Percentiles rank a stretch among this genome's conserved stretches.
phyloP scores from a whole-genome alignment of 1,140 invertebrate genomes.

The Araneus ventricosus region DNA sequence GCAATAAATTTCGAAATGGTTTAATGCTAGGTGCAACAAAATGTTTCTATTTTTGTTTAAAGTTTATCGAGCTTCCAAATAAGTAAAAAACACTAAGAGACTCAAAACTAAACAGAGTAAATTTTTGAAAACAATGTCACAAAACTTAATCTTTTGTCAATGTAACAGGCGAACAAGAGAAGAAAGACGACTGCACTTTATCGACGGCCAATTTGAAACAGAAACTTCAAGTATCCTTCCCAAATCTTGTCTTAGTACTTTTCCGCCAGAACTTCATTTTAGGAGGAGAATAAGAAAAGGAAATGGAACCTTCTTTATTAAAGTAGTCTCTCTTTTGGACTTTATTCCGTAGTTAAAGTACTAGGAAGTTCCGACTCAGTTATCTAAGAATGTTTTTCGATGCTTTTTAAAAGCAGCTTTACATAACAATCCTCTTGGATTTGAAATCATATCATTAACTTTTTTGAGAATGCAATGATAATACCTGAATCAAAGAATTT shows the following conservation, averaged over 20 bases:
- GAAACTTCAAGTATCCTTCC: constrained; percentile 8
- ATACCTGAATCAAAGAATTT: too few relatives aligned
- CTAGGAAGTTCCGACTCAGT: neutral
- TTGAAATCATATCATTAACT: neutral
- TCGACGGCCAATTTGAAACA: constrained; percentile 8
- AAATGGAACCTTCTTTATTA: constrained; percentile 3
- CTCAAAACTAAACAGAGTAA: neutral
- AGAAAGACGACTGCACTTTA: neutral
- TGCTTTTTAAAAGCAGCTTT: neutral
- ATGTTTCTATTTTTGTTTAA: neutral
- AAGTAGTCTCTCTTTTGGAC: constrained; percentile 2
- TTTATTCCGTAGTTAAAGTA: neutral
- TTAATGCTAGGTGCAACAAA: neutral
- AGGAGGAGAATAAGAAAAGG: neutral
- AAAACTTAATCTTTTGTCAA: constrained; percentile 13
- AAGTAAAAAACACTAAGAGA: neutral
- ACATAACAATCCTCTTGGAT: neutral
- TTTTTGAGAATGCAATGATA: too few relatives aligned
- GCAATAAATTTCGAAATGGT: neutral
- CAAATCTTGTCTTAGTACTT: constrained; percentile 10
- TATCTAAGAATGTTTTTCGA: neutral
- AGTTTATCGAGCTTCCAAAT: neutral
- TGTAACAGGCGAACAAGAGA: neutral
- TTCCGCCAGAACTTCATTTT: neutral
- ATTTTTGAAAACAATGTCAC: neutral